These are phyloP conservation scores for Trinectes maculatus DNA, from an alignment of 2,113 vertebrate genomes.

Conservation along the genomic window DNA sequence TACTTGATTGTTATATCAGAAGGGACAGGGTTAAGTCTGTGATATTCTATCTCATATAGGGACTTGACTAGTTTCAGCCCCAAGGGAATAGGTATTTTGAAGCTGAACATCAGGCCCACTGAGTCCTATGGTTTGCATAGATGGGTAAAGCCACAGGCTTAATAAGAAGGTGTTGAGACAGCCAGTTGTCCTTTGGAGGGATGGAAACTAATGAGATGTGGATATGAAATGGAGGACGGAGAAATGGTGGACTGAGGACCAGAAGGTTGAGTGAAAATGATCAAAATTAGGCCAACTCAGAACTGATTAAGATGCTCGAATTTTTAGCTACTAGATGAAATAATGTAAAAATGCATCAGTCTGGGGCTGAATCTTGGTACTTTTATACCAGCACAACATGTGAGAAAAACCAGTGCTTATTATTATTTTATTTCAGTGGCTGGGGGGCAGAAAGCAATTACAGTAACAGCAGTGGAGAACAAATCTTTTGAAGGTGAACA, in stretches of 20 bases:
- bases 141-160: conserved; percentile 33
- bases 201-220: conserved; percentile 59
- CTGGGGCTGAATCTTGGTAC: conserved; percentile 24
- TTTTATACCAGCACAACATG: conserved; percentile 13
- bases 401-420: conserved; percentile 35
- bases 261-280: conserved; percentile 39
- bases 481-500: conserved; percentile 61
- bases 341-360: conserved; percentile 42
- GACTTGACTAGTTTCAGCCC: conserved; percentile 54
- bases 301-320: conserved; percentile 36
- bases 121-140: conserved; percentile 58
- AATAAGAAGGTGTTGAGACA: conserved; percentile 54
- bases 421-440: conserved; percentile 56
- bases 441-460: conserved; percentile 60
- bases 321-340: conserved; percentile 35
- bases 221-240: conserved; percentile 37
- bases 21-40: conserved; percentile 56
- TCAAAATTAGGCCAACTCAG: conserved; percentile 50
- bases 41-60: conserved; percentile 68
- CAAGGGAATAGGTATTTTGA: conserved; percentile 62
- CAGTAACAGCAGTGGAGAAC: conserved; percentile 56
- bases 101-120: conserved; percentile 53
- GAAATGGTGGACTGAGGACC: conserved; percentile 27
- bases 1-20: conserved; percentile 74
- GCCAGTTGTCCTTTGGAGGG: conserved; percentile 36